phyloP scores from a whole-genome alignment of 2,113 vertebrate genomes.

The Pholis gunnellus region DNA sequence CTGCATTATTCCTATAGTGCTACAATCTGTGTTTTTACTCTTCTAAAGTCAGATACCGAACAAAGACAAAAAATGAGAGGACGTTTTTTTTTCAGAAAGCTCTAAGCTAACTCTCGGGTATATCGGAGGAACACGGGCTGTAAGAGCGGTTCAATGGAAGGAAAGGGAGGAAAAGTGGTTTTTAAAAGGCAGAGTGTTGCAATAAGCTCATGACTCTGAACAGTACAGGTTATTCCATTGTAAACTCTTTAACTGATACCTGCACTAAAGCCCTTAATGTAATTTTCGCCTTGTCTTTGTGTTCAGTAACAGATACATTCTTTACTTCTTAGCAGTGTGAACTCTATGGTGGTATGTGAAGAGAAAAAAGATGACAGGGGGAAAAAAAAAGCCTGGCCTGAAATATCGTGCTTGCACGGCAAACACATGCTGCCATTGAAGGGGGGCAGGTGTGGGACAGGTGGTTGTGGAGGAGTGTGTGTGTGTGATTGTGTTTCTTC shows the following conservation, averaged over 20 bases:
- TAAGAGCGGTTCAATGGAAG: neutral
- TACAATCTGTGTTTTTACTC: neutral
- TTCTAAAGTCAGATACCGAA: neutral
- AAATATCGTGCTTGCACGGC: slow-evolving; percentile 39
- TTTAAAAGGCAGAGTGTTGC: slow-evolving; percentile 12
- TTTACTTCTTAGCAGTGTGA: neutral
- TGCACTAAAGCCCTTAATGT: neutral
- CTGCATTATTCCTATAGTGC: neutral
- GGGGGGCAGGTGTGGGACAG: slow-evolving; percentile 61
- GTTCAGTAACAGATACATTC: neutral
- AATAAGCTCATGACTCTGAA: neutral
- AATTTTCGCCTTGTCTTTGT: neutral
- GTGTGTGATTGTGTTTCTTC: slow-evolving; percentile 6
- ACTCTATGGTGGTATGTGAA: neutral
- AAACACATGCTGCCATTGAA: slow-evolving; percentile 50
- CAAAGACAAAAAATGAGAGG: neutral
- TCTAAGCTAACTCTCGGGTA: neutral
- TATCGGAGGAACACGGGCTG: neutral
- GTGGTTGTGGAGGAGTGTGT: slow-evolving; percentile 38
- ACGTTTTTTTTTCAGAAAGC: neutral
- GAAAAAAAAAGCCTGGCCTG: neutral
- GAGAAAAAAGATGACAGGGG: neutral
- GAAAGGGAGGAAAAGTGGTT: neutral
- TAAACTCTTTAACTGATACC: neutral
- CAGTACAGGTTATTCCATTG: neutral